phyloP scores from a whole-genome alignment of 2,888 invertebrate species.

The Chrysopilus asiliformis region DNA sequence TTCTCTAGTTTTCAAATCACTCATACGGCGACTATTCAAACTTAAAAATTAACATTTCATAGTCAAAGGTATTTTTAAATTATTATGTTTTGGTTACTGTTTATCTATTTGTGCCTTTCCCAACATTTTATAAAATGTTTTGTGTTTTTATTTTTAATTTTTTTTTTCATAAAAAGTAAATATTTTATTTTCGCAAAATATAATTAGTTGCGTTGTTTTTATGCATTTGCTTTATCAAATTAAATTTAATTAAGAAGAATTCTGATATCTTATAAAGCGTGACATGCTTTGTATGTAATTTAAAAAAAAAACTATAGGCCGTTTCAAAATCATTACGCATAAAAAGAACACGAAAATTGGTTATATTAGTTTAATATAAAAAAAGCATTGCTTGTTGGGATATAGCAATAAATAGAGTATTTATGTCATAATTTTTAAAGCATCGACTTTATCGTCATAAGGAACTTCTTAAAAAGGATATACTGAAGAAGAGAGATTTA shows the following conservation, averaged over 20 bases:
- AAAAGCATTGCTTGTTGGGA: constrained; percentile 9
- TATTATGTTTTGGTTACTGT: neutral
- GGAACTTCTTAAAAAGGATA: constrained; percentile 84
- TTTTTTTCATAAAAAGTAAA: too few species aligned
- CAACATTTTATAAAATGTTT: constrained; percentile 9
- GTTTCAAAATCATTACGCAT: neutral
- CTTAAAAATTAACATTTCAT: too few species aligned
- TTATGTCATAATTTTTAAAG: constrained; percentile 38
- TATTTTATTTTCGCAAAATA: too few species aligned
- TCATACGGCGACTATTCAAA: too few species aligned
- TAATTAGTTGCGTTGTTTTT: too few species aligned
- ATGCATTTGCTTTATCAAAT: too few species aligned
- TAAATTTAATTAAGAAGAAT: too few species aligned
- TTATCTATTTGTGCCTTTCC: constrained; percentile 11
- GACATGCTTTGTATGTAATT: constrained; percentile 1
- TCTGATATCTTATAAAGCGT: too few species aligned
- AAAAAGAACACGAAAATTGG: too few species aligned
- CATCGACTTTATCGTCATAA: constrained; percentile 75
- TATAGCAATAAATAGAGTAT: constrained; percentile 13
- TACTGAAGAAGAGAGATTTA: constrained; percentile 75
- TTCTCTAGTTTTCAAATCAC: too few species aligned
- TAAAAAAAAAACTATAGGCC: neutral
- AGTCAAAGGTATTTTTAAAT: too few species aligned
- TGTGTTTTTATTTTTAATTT: constrained; percentile 2
- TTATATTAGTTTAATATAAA: neutral